A percentile compares a stretch with the other conserved stretches of the same genome.
phyloP scores from a whole-genome alignment of 1,140 invertebrate genomes.

The Lineus longissimus region DNA sequence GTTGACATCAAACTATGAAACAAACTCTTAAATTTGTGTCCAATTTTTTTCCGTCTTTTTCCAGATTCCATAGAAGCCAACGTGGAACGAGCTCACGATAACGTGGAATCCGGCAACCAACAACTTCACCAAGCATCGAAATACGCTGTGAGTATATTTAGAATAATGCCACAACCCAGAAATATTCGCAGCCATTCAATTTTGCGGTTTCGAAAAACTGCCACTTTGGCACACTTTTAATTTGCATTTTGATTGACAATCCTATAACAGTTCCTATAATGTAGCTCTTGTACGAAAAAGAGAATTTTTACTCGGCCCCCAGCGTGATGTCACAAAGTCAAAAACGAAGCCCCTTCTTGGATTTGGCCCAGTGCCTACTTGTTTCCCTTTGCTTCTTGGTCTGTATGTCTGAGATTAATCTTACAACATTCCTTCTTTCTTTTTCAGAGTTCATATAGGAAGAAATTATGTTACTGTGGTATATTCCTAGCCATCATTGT shows the following conservation, averaged over 20 bases:
- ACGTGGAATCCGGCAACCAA: slow-evolving; percentile 75
- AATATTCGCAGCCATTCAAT: no score
- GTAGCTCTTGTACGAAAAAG: no score
- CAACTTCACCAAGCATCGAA: slow-evolving; percentile 77
- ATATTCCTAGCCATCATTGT: slow-evolving; percentile 37
- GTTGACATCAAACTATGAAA: background rate
- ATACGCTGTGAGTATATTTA: slow-evolving; percentile 63
- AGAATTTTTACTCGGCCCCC: no score
- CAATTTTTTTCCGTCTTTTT: slow-evolving; percentile 5
- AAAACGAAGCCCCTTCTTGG: no score
- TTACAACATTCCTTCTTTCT: slow-evolving; percentile 10
- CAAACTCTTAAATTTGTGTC: background rate
- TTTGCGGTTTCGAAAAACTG: background rate
- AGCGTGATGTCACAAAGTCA: no score
- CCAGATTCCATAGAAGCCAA: slow-evolving; percentile 93
- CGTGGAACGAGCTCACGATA: slow-evolving; percentile 80
- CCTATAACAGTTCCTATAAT: no score
- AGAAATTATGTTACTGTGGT: slow-evolving; percentile 43
- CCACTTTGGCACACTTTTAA: background rate
- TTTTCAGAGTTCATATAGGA: slow-evolving; percentile 43
- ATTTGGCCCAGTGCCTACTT: no score
- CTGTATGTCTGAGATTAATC: no score
- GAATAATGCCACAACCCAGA: no score
- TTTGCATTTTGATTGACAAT: background rate
- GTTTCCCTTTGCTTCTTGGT: no score